Evolutionary conservation across 2,113 vertebrate species (phyloP).

Genomic region (Bungarus multicinctus): DNA sequence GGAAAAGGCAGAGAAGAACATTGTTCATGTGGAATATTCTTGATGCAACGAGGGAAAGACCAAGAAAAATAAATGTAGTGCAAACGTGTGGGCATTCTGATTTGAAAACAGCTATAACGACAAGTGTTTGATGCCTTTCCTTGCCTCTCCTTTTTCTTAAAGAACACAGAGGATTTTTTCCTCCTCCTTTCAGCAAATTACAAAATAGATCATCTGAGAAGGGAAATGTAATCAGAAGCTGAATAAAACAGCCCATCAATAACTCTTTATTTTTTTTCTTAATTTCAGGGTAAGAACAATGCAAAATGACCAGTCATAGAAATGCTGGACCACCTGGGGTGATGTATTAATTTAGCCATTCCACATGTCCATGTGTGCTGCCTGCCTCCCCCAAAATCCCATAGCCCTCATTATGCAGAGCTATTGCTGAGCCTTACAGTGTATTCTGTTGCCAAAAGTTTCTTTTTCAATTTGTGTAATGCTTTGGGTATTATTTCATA

Average conservation of each 20-base stretch:
- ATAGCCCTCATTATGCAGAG: not conserved
- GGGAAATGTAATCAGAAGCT: not conserved
- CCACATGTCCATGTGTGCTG: not conserved
- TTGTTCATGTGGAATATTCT: not conserved
- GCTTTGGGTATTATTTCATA: not conserved
- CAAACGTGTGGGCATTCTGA: not conserved
- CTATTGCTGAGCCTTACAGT: accelerated
- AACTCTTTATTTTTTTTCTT: not conserved
- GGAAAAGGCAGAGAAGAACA: not conserved
- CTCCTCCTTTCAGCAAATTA: not conserved
- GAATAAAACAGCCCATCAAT: not conserved
- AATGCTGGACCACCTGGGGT: not conserved
- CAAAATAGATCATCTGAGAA: not conserved
- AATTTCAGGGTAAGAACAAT: not conserved
- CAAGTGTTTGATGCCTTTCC: not conserved
- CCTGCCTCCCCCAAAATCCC: not conserved
- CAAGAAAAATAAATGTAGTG: not conserved
- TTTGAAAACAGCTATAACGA: not conserved
- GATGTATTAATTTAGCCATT: constrained; percentile 5
- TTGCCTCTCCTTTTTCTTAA: not conserved
- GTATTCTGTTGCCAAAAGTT: not conserved
- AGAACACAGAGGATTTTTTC: not conserved
- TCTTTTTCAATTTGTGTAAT: not conserved
- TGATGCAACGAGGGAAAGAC: not conserved
- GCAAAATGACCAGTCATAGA: not conserved